Evolutionary conservation across 2,888 invertebrate species (phyloP), one percentile per base, ranked within the genome.

Genomic region (Drosophila ezoana): DNA sequence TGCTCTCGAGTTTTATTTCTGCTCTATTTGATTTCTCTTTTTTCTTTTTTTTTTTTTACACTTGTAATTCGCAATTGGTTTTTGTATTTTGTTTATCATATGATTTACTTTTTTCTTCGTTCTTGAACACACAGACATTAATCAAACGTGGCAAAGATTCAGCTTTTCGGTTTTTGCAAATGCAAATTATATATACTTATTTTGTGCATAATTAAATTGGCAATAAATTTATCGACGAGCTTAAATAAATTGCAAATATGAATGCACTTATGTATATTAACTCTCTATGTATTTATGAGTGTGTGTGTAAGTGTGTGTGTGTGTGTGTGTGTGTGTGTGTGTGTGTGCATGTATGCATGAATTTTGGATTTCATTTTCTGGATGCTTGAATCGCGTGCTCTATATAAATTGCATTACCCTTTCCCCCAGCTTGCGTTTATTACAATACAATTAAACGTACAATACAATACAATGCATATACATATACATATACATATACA

Each of bases 391-490:
- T 16, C 32, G 35, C 38, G 41, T 40, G 16, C 35, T 76, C 79
- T 81, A 72, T 67, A 80, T 80, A 82, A 83, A 83, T 80, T 80
- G 67, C 68, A 79, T 86, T 86, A 86, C 88, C 88, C 88, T 86
- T 86, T 85, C 73, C 68, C 78, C 87, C 72, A 79, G 87, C 87
- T 83, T 83, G 87, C 79, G 70, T 81, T 81, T 56, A 75, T 83
- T 86, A 71, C 79, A 81, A 79, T 86, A 83, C 77, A 83, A 79
- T 86, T 83, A 83, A 83, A 83, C 86, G 49, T 81, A 82, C 72
- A 79, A 75, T 76, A 79, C 64, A 68, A 63, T 79, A 75, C 66
- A 76, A 71, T 38, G 54, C 40, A 67, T 35, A 66, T 61, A 33
- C 49, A 58, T 33, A 54, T 62, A 60, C 63, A 63, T 16, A 60